Evolutionary conservation across 1,140 invertebrate species (phyloP).

Genomic region (Gonatopus flavifemur): DNA sequence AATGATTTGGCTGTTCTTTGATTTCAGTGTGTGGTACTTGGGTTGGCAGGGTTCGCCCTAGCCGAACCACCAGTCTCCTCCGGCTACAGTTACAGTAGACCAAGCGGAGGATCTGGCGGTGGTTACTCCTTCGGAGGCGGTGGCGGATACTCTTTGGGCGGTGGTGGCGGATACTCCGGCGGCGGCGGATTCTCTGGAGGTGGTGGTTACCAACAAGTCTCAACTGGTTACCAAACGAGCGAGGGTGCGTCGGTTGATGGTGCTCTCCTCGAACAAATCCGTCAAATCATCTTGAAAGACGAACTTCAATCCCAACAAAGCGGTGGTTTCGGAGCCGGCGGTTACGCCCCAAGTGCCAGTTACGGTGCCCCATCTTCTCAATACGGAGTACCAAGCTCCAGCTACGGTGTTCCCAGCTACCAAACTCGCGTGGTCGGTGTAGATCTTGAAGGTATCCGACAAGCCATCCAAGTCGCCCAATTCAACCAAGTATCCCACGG

Average conservation of each 20-base stretch:
- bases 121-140: constrained; percentile 56
- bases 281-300: constrained; percentile 78
- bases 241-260: constrained; percentile 79
- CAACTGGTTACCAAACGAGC: constrained; percentile 70
- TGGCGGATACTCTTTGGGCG: constrained; percentile 48
- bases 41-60: constrained; percentile 62
- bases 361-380: constrained; percentile 62
- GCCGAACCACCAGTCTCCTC: constrained; percentile 65
- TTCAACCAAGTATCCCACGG: constrained; percentile 62
- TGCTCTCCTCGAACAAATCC: constrained; percentile 76
- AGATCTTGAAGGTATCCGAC: constrained; percentile 74
- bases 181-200: constrained; percentile 60
- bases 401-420: constrained; percentile 63
- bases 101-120: constrained; percentile 61
- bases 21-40: constrained; percentile 67
- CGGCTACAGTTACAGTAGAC: constrained; percentile 68
- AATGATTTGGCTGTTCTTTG: too few relatives aligned
- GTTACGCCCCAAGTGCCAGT: constrained; percentile 53
- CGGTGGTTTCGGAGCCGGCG: constrained; percentile 52
- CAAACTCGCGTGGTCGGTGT: constrained; percentile 69
- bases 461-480: constrained; percentile 75
- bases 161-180: constrained; percentile 43
- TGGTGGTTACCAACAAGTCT: constrained; percentile 72
- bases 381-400: constrained; percentile 64
- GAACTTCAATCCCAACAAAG: constrained; percentile 65